Percentiles rank a stretch among this genome's conserved stretches.
These are phyloP conservation scores for Dissostichus mawsoni DNA, from an alignment of 2,113 vertebrate genomes.

Conservation along the genomic window DNA sequence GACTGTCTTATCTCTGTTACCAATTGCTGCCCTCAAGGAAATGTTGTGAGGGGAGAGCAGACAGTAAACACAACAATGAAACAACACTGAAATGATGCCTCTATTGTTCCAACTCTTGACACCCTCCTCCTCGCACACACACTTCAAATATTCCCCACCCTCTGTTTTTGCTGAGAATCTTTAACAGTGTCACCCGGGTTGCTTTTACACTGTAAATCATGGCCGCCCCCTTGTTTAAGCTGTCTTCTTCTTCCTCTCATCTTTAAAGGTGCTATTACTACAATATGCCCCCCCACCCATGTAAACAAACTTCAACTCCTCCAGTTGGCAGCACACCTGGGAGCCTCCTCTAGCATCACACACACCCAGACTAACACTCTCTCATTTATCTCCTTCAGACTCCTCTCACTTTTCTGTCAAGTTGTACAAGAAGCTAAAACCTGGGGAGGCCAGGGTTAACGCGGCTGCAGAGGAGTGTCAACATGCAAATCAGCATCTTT, in stretches of 20 bases:
- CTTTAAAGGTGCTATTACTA: conserved; percentile 65
- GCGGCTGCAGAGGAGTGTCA: neutral
- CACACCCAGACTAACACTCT: conserved; percentile 1
- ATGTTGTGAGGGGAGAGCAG: conserved; percentile 43
- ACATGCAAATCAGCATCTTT: conserved; percentile 42
- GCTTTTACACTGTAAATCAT: conserved; percentile 50
- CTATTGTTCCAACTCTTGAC: conserved; percentile 63
- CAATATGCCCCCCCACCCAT: conserved; percentile 39
- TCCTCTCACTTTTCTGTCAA: conserved; percentile 18
- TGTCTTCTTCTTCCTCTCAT: conserved; percentile 28
- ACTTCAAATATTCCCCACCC: conserved; percentile 38
- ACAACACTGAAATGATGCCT: conserved; percentile 54
- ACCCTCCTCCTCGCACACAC: conserved; percentile 24
- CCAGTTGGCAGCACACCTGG: conserved; percentile 39
- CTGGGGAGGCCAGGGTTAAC: neutral
- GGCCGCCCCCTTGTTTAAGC: conserved; percentile 35
- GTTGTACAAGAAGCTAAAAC: conserved; percentile 23
- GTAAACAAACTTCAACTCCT: conserved; percentile 23
- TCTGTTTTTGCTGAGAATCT: conserved; percentile 34
- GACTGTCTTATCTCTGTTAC: conserved; percentile 55
- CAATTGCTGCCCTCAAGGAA: conserved; percentile 50
- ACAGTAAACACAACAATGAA: conserved; percentile 48
- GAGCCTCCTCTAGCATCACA: conserved; percentile 17
- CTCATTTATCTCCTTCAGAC: conserved; percentile 29
- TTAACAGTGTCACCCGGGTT: conserved; percentile 42